A percentile compares a stretch with the other conserved stretches of the same genome.
phyloP scores from a whole-genome alignment of 2,888 invertebrate genomes.

The Cephus spinipes region DNA sequence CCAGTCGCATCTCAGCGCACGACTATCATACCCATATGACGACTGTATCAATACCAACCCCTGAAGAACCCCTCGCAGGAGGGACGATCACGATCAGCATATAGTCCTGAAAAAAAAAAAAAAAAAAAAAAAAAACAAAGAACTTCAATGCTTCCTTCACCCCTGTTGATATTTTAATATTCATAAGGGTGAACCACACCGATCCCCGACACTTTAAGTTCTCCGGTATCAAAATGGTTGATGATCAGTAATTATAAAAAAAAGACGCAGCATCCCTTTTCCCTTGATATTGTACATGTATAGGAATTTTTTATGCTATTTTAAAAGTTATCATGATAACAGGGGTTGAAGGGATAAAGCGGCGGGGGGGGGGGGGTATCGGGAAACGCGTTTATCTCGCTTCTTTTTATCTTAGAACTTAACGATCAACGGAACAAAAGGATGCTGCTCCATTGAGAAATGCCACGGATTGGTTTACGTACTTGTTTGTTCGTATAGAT shows the following conservation, averaged over 20 bases:
- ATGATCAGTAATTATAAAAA: neutral
- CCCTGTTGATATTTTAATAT: constrained; percentile 32
- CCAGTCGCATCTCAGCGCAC: constrained; percentile 38
- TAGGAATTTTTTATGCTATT: neutral
- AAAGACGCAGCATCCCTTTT: neutral
- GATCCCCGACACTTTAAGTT: neutral
- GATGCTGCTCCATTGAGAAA: neutral
- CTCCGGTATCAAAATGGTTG: neutral
- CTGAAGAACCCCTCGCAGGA: neutral
- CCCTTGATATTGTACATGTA: neutral
- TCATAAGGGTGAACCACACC: constrained; percentile 30
- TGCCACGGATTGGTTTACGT: neutral
- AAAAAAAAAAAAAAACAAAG: too few relatives aligned
- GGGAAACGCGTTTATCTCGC: neutral
- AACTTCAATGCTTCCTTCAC: neutral
- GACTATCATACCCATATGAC: constrained; percentile 3
- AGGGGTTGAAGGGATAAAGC: too few relatives aligned
- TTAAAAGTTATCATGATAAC: neutral
- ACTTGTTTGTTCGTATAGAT: neutral
- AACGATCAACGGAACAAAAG: neutral
- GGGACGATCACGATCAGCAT: neutral
- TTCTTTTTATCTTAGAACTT: neutral
- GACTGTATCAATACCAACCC: constrained; percentile 6
- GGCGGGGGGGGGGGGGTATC: accelerated
- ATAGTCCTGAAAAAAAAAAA: too few relatives aligned